phyloP scores from a whole-genome alignment of 1,140 invertebrate species.

The Aphelenchoides avenae region DNA sequence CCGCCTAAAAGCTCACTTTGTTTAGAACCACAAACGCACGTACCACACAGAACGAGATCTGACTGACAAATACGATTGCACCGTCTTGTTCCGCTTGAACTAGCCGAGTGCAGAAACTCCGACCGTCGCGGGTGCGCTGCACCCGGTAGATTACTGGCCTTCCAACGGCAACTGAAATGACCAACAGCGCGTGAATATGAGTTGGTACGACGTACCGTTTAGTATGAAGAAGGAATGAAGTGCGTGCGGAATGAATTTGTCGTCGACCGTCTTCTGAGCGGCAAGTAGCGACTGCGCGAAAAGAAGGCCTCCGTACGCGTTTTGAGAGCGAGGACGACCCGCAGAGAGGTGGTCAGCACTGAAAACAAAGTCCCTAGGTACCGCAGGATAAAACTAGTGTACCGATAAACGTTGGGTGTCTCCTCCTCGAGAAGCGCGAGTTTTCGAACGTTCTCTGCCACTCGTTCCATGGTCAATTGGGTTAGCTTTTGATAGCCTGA shows the following conservation, averaged over 20 bases:
- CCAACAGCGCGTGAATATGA: conserved; percentile 6
- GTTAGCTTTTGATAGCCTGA: too few species aligned
- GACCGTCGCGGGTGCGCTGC: conserved; percentile 41
- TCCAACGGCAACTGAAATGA: conserved; percentile 31
- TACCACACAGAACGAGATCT: conserved; percentile 53
- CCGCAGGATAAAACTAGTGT: background rate
- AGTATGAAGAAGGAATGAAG: conserved; percentile 52
- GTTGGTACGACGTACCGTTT: conserved; percentile 27
- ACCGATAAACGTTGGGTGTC: conserved; percentile 8
- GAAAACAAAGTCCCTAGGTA: conserved; percentile 8
- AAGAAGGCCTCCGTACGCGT: conserved; percentile 33
- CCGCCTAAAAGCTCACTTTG: conserved; percentile 22
- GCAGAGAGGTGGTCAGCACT: conserved; percentile 18
- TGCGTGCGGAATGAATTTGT: conserved; percentile 44
- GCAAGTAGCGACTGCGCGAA: conserved; percentile 43
- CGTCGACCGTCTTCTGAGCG: conserved; percentile 45
- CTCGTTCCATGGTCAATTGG: background rate
- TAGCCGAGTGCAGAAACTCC: conserved; percentile 48
- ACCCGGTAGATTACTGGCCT: conserved; percentile 46
- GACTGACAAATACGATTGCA: conserved; percentile 43
- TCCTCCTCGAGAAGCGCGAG: conserved; percentile 1
- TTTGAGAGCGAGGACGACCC: conserved; percentile 3
- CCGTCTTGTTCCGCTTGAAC: conserved; percentile 52
- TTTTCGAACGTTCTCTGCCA: conserved; percentile 10
- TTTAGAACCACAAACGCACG: conserved; percentile 15